A percentile compares a stretch with the other conserved stretches of the same genome.
phyloP scores from a whole-genome alignment of 2,888 invertebrate genomes.

The Sepiola atlantica region DNA sequence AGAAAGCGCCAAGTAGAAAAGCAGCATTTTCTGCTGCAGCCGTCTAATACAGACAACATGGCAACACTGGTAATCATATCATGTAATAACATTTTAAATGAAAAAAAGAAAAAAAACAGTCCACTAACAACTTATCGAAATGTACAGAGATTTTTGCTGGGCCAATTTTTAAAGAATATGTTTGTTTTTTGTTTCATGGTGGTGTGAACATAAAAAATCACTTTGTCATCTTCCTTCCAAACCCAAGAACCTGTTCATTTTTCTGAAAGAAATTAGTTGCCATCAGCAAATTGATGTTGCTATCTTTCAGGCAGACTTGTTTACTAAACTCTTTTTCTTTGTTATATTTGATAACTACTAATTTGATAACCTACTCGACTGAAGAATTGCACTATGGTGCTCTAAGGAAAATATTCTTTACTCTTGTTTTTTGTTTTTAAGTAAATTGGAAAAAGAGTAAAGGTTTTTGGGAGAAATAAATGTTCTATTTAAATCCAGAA shows the following conservation, averaged over 20 bases:
- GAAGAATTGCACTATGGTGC: neutral
- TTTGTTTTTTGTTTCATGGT: no score
- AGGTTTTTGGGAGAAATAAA: slow-evolving; percentile 14
- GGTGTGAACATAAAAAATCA: no score
- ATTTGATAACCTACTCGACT: neutral
- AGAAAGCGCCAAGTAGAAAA: no score
- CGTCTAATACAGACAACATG: no score
- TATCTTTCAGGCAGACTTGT: neutral
- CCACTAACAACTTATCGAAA: no score
- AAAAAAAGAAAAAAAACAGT: no score
- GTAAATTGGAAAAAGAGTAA: neutral
- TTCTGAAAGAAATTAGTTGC: neutral
- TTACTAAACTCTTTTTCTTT: neutral
- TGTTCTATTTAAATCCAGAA: neutral
- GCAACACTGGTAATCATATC: no score
- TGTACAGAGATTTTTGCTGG: no score
- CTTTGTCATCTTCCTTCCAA: neutral
- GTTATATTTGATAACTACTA: neutral
- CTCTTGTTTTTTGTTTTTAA: neutral
- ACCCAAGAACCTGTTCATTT: neutral
- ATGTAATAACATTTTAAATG: no score
- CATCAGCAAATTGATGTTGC: neutral
- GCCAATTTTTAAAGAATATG: no score
- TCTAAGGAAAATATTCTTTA: neutral
- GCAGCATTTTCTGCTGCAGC: no score